phyloP scores from a whole-genome alignment of 2,113 vertebrate species.

The Hiodon alosoides region DNA sequence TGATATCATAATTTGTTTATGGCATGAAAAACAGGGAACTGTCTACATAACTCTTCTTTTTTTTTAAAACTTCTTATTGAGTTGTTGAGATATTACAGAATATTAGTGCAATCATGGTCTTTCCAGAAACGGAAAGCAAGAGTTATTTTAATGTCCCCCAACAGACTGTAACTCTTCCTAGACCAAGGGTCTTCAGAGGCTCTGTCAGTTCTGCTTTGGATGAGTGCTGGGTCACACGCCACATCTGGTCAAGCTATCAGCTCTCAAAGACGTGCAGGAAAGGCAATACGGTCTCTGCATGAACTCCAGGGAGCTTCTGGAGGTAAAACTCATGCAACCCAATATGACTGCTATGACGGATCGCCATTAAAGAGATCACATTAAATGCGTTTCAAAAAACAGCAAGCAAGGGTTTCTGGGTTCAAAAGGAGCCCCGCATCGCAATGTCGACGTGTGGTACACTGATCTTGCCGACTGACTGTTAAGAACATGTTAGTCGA shows the following conservation, averaged over 20 bases:
- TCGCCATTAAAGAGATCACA: too few relatives aligned
- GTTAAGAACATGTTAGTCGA: background rate
- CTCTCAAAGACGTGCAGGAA: background rate
- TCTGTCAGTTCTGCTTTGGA: background rate
- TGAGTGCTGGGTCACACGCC: slow-evolving; percentile 8
- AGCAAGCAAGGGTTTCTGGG: background rate
- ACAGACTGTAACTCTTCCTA: slow-evolving; percentile 7
- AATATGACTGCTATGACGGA: background rate
- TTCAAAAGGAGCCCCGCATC: background rate
- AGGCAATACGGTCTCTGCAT: background rate
- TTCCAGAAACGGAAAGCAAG: slow-evolving; percentile 1
- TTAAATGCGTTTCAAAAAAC: background rate
- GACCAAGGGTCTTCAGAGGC: slow-evolving; percentile 7
- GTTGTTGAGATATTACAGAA: background rate
- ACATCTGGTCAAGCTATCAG: slow-evolving; percentile 24
- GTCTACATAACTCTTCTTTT: too few relatives aligned
- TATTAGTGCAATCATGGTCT: background rate
- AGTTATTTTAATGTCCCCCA: slow-evolving; percentile 7
- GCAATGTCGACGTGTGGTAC: background rate
- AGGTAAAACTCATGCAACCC: background rate
- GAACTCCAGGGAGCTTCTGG: background rate
- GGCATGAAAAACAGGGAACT: too few relatives aligned
- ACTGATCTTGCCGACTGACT: background rate
- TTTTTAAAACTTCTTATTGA: background rate
- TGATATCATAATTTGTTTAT: too few relatives aligned